phyloP scores from a whole-genome alignment of 2,888 invertebrate species.

The Trilocha varians region DNA sequence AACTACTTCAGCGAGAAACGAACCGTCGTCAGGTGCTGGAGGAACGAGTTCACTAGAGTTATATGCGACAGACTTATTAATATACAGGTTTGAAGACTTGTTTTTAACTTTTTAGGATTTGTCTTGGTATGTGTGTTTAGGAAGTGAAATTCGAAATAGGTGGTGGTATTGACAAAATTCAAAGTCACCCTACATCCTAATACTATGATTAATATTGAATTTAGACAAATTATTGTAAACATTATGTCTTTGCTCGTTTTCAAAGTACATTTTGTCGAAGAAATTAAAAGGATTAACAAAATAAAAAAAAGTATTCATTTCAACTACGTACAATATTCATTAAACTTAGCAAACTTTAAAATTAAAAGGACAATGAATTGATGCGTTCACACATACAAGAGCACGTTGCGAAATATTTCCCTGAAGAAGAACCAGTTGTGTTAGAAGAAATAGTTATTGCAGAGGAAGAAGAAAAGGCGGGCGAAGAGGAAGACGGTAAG shows the following conservation, averaged over 20 bases:
- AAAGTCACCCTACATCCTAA: too few species aligned
- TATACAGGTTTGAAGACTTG: slow-evolving; percentile 37
- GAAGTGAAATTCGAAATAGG: too few species aligned
- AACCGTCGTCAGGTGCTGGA: slow-evolving; percentile 88
- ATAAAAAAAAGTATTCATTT: too few species aligned
- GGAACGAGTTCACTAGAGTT: slow-evolving; percentile 90
- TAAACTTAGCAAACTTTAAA: too few species aligned
- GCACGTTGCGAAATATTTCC: slow-evolving; percentile 75
- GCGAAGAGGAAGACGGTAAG: slow-evolving; percentile 41
- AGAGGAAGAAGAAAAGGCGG: slow-evolving; percentile 39
- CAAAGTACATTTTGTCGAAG: too few species aligned
- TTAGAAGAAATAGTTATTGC: slow-evolving; percentile 55
- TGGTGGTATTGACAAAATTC: too few species aligned
- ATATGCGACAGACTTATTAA: slow-evolving; percentile 90
- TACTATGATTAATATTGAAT: too few species aligned
- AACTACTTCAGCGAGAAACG: slow-evolving; percentile 77
- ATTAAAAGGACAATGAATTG: slow-evolving; percentile 75
- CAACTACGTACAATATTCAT: background rate
- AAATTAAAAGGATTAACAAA: too few species aligned
- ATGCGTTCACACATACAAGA: slow-evolving; percentile 75
- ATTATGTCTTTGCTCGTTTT: too few species aligned
- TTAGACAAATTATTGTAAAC: too few species aligned
- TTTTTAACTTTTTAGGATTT: background rate
- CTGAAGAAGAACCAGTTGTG: slow-evolving; percentile 63
- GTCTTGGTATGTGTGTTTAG: too few species aligned